Conservation (phyloP, 2,113 vertebrate species). For the Camelus bactrianus region DNA sequence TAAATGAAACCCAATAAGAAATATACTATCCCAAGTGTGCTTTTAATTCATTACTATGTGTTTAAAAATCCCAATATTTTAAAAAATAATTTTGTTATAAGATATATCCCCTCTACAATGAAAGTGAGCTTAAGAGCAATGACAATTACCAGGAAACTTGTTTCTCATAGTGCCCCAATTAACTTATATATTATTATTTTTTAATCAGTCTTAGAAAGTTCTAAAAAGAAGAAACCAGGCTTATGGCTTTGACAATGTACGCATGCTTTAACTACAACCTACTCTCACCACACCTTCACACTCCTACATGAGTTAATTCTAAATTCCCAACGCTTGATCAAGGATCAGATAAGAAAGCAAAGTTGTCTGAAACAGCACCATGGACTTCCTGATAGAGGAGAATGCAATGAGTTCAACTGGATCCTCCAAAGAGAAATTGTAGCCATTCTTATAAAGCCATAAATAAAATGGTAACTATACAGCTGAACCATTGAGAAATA, state of each 20-base stretch:
- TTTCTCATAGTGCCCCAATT: neutral
- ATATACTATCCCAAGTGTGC: neutral
- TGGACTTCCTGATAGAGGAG: neutral
- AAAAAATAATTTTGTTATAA: neutral
- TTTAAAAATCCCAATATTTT: constrained; percentile 10
- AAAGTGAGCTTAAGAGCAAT: constrained; percentile 23
- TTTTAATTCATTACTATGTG: neutral
- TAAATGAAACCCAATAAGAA: neutral
- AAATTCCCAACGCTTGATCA: neutral
- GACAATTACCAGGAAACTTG: constrained; percentile 4
- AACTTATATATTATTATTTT: neutral
- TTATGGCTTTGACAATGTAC: neutral
- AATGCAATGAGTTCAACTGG: neutral
- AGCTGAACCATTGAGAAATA: constrained; percentile 16
- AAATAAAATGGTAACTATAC: neutral
- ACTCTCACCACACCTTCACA: neutral
- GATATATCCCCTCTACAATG: neutral
- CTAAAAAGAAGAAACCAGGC: constrained; percentile 4
- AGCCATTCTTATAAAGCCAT: constrained; percentile 30
- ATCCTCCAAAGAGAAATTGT: neutral
- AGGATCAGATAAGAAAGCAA: constrained; percentile 27
- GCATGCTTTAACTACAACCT: neutral
- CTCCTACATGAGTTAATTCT: neutral
- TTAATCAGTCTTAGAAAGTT: neutral
- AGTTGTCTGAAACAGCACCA: neutral